Conservation (phyloP, 2,888 invertebrate species). For the Prosapia bicincta region DNA sequence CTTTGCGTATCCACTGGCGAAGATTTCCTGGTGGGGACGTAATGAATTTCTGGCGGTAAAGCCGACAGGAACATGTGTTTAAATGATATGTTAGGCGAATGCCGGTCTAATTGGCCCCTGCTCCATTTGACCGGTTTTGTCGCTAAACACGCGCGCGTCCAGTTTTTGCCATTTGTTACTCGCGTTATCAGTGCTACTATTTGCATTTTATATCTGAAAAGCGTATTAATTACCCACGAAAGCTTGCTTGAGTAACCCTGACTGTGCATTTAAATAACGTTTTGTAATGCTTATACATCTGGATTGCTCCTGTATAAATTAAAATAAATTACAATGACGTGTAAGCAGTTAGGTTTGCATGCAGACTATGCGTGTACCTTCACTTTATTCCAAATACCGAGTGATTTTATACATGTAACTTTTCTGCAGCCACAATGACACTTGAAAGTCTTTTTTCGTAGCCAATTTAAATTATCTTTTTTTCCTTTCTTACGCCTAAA, state of each 20-base stretch:
- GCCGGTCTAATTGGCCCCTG: slow-evolving; percentile 23
- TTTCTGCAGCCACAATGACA: too few species aligned
- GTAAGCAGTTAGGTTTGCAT: too few species aligned
- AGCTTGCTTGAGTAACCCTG: background rate
- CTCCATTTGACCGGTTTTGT: slow-evolving; percentile 18
- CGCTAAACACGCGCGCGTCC: background rate
- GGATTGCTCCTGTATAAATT: too few species aligned
- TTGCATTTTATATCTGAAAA: background rate
- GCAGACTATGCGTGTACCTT: too few species aligned
- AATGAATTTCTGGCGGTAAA: slow-evolving; percentile 14
- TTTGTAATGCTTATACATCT: too few species aligned
- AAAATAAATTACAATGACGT: too few species aligned
- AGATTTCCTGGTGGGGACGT: background rate
- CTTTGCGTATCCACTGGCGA: background rate
- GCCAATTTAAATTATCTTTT: too few species aligned
- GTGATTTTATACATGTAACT: too few species aligned
- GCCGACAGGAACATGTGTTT: slow-evolving; percentile 25
- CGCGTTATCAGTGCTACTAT: background rate
- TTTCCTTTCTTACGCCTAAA: too few species aligned
- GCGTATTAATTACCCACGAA: background rate
- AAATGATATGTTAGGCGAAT: slow-evolving; percentile 29
- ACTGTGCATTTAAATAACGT: background rate
- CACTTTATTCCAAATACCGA: too few species aligned
- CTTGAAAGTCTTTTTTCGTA: too few species aligned
- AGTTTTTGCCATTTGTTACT: background rate